Evolutionary conservation across 2,888 invertebrate genomes (phyloP).

Genomic region (Ormyrus pomaceus): DNA sequence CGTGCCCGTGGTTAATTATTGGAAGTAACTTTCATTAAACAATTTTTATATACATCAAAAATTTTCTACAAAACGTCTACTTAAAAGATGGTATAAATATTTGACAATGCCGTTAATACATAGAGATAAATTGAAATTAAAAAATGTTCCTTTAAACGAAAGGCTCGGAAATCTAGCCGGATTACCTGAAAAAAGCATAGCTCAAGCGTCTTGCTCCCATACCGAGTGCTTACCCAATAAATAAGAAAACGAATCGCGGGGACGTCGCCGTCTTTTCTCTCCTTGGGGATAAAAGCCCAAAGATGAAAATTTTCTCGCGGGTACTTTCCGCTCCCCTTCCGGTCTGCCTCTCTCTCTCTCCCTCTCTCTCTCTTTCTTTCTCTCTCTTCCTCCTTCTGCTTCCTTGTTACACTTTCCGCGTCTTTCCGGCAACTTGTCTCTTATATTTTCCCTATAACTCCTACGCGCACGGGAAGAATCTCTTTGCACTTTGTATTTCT

Average conservation of each 20-base stretch:
- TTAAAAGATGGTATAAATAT: no score
- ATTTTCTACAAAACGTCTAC: no score
- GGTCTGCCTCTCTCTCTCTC: background rate
- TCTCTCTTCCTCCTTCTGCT: no score
- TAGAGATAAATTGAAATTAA: no score
- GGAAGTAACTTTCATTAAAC: no score
- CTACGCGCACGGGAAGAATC: conserved; percentile 30
- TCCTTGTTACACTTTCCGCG: conserved; percentile 25
- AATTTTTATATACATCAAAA: no score
- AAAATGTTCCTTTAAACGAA: no score
- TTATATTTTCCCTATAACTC: conserved; percentile 39
- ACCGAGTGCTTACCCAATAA: background rate
- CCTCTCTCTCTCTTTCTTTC: no score
- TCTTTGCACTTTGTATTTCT: conserved; percentile 60
- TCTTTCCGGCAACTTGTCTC: conserved; percentile 37
- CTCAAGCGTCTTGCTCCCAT: background rate
- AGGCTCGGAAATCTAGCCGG: no score
- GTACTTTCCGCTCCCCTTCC: background rate
- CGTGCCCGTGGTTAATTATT: no score
- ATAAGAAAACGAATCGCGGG: conserved; percentile 5
- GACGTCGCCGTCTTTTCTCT: background rate
- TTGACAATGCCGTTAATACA: no score
- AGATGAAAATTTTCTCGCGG: conserved; percentile 32
- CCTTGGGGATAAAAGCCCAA: conserved; percentile 23
- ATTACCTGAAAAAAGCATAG: no score